These are phyloP conservation scores for Thumatha senex DNA, from an alignment of 2,888 invertebrate species.

Conservation along the genomic window DNA sequence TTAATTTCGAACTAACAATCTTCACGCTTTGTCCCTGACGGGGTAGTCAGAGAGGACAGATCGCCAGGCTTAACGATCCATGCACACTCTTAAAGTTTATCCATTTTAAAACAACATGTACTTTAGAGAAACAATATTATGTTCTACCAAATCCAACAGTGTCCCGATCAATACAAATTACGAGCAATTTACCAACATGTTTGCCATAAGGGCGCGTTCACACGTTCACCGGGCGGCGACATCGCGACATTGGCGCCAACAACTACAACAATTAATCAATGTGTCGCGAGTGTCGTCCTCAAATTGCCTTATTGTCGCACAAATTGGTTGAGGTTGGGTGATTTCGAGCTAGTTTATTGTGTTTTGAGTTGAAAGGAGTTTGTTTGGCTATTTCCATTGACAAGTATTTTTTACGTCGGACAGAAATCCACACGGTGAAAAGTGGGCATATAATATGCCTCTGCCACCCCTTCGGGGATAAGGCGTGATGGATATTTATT, in stretches of 20 bases:
- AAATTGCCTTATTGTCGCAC: constrained; percentile 45
- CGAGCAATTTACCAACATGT: constrained; percentile 1
- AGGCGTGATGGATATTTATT: not conserved
- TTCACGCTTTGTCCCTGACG: no score
- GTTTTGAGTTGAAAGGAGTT: constrained; percentile 30
- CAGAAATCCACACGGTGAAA: no score
- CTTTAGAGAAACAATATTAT: no score
- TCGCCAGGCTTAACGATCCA: no score
- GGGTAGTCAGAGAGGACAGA: no score
- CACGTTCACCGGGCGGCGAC: constrained; percentile 53
- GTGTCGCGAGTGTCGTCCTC: constrained; percentile 46
- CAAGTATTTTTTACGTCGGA: no score
- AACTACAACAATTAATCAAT: constrained; percentile 51
- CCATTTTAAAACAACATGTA: no score
- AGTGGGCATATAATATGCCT: no score
- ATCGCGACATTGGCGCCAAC: constrained; percentile 50
- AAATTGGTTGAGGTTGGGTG: constrained; percentile 48
- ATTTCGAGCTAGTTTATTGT: constrained; percentile 47
- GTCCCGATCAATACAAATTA: constrained; percentile 20
- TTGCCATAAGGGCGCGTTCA: constrained; percentile 53
- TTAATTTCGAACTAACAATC: no score
- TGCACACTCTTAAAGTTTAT: no score
- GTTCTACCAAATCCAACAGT: no score
- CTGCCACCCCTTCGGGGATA: no score
- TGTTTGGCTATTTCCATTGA: constrained; percentile 19